Evolutionary conservation across 2,797 vertebrate species (phyloP).

Genomic region (Fistularia tabacaria): DNA sequence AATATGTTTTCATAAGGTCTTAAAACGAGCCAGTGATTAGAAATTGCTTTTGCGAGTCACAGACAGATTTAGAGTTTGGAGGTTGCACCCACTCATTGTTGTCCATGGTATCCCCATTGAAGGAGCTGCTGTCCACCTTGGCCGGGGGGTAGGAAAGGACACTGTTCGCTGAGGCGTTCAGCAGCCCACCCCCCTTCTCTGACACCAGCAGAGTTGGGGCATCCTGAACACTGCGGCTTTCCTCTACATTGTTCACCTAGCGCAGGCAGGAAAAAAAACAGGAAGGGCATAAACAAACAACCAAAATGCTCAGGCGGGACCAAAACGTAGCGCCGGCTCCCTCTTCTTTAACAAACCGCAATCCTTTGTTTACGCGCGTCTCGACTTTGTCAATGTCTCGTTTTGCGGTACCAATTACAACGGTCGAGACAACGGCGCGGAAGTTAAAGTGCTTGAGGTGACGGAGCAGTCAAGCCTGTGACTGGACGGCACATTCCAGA

Average conservation of each 20-base stretch:
- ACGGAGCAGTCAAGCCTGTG: no score
- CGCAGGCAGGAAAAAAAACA: slow-evolving; percentile 43
- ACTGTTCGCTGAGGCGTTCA: slow-evolving; percentile 69
- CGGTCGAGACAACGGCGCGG: no score
- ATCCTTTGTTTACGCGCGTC: no score
- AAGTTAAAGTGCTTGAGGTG: no score
- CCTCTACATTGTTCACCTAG: slow-evolving; percentile 86
- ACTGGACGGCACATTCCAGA: no score
- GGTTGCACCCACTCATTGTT: slow-evolving; percentile 59
- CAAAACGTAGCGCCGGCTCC: slow-evolving; percentile 5
- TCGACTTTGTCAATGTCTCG: no score
- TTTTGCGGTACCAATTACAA: no score
- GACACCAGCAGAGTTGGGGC: slow-evolving; percentile 83
- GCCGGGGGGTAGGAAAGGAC: slow-evolving; percentile 68
- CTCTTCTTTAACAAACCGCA: slow-evolving; percentile 17
- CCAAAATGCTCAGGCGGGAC: no score
- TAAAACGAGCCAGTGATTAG: slow-evolving; percentile 43
- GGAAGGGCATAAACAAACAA: slow-evolving; percentile 52
- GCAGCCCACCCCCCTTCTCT: slow-evolving; percentile 77
- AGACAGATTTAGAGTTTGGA: slow-evolving; percentile 15
- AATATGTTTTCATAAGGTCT: slow-evolving; percentile 41
- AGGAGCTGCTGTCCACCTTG: slow-evolving; percentile 63
- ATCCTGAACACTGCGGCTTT: slow-evolving; percentile 74
- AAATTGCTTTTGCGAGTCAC: slow-evolving; percentile 31
- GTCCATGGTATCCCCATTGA: slow-evolving; percentile 52